Conservation (phyloP, 2,113 vertebrate genomes). For the Oreochromis spilurus region DNA sequence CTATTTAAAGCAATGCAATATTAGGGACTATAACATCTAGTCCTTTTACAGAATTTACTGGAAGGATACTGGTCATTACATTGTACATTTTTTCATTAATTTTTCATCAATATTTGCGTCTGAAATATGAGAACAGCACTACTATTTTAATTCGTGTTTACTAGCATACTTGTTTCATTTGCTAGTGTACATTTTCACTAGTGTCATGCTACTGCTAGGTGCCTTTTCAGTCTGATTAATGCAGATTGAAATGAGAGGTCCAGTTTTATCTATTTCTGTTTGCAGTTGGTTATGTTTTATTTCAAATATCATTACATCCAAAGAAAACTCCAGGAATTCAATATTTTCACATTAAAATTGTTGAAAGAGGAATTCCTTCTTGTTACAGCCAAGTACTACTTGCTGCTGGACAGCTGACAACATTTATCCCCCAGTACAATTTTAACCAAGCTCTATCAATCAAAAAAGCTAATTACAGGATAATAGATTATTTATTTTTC, state of each 20-base stretch:
- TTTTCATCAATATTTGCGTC: neutral
- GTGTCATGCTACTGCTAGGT: neutral
- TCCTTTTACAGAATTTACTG: neutral
- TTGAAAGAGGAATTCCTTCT: neutral
- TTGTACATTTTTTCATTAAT: neutral
- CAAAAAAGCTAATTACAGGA: neutral
- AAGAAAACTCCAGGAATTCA: neutral
- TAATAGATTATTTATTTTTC: neutral
- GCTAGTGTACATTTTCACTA: neutral
- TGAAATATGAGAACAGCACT: neutral
- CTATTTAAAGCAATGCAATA: neutral
- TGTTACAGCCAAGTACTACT: neutral
- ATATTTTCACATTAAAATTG: neutral
- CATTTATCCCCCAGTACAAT: neutral
- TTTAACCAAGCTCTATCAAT: neutral
- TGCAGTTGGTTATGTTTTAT: neutral
- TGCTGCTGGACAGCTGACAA: neutral
- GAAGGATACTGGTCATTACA: neutral
- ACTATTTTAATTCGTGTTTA: fast-evolving
- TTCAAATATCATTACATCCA: neutral
- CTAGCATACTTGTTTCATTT: neutral
- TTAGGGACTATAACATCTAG: neutral
- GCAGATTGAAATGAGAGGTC: neutral
- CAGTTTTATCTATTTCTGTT: neutral
- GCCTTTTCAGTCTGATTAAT: neutral